Evolutionary conservation across 2,797 vertebrate genomes (phyloP), one percentile per base, ranked within the genome.

Genomic region (Manis crassicaudata): DNA sequence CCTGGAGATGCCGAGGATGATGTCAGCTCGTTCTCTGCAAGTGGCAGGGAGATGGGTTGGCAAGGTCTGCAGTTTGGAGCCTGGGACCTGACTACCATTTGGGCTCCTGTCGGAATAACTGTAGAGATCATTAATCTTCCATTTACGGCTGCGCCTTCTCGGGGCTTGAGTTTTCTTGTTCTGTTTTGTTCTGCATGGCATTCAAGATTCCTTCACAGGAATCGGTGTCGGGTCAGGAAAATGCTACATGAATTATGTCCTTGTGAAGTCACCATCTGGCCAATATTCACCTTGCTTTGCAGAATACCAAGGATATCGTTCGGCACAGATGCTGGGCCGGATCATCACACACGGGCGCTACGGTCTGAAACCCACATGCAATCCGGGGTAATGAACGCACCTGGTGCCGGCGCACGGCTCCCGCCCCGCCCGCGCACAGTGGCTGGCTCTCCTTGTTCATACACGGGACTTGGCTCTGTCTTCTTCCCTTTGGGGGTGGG

Each of bases 181-280:
- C 94, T 90, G 90, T 97, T 97, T 91, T 95, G 94, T 92, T 95
- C 95, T 14, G 87, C 35, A 4, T 97, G 97, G 97, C 98, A 97
- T 98, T 98, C 98, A 98, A 96, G 98, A 98, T 98, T 98, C 98
- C 98, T 98, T 97, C 98, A 97, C 97, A 98, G 97, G 96, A 97
- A 97, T 98, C 96, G 68, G 96, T 94, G 92, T 75, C 54, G 35
- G 96, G 96, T 97, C 96, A 91, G 95, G 95, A 90, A 97, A 98
- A 97, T 97, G 92, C 96, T 96, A 86, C 0, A 25, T 98, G 98
- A 98, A 98, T 98, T 90, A 97, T 96, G 96, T 97, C 97, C 98
- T 98, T 65, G 37, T 90, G 96, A 97, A 98, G 98, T 97, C 97
- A 98, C 98, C 98, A 98, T 98, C 98, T 98, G 98, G 98, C 96